Base-by-base conservation (phyloP, 2,888 invertebrate genomes). In the Labia minor region DNA sequence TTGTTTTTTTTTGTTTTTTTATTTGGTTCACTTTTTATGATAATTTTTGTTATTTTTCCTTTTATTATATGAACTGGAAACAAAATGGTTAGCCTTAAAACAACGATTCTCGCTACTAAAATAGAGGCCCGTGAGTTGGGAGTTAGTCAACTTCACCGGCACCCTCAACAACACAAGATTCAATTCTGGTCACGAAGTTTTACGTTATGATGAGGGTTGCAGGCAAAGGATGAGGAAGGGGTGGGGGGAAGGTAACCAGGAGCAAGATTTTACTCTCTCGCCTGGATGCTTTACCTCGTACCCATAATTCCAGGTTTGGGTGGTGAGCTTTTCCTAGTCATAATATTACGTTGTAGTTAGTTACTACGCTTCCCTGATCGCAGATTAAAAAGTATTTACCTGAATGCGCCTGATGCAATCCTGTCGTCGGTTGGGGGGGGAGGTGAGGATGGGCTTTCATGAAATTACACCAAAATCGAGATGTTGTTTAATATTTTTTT, bases 141-240 rank as follows among this genome's bases (percentile, higher is more conserved):
- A 49, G 49, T 49, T 49, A 49, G 49, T 49, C 49, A 49, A 49
- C 49, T 49, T 49, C n/a, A 8, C 49, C 16, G 6, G 14, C 49
- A n/a, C 49, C 16, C 49, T 49, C 49, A 49, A 49, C 49, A 49
- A 49, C 49, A 49, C 49, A 49, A 49, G 49, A 49, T 49, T 49
- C 49, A 49, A 49, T 49, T 49, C 49, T 49, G 49, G 49, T 49
- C 49, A 49, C 49, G 49, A 49, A 49, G 49, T 49, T 49, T 49
- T 49, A 49, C 49, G 49, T 49, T 49, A 49, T 49, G 49, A 49
- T 49, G 49, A 49, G 49, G 49, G 49, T 49, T 10, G 49, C n/a
- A 16, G 14, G 49, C n/a, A 16, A 3, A 16, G 49, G 4, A 49
- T 4, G 8, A 49, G 49, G 49, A 16, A 2, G n/a, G 49, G 49